These are phyloP conservation scores for Coracias cyanogaster DNA, from an alignment of 2,797 vertebrate species.

Conservation along the genomic window DNA sequence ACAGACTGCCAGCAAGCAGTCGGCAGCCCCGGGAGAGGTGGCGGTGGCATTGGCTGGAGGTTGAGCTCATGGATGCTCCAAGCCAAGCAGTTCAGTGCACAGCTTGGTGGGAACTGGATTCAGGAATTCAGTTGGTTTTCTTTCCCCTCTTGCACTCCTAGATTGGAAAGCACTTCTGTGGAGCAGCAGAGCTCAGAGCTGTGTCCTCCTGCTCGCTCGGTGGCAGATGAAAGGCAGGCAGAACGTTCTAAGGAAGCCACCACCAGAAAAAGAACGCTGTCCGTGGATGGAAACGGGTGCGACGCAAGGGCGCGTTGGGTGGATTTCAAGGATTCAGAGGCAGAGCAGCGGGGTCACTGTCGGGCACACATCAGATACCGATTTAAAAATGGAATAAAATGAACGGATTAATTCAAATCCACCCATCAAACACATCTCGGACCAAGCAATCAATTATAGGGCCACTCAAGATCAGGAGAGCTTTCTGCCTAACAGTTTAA, in stretches of 20 bases:
- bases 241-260: neutral
- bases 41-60: accelerated
- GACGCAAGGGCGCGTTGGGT: neutral
- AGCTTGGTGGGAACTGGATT: neutral
- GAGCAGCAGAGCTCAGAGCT: neutral
- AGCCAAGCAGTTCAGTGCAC: neutral
- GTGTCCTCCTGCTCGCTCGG: neutral
- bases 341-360: neutral
- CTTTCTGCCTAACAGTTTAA: neutral
- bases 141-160: neutral
- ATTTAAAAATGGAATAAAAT: neutral
- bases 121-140: neutral
- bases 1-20: neutral
- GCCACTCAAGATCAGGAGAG: neutral
- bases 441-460: neutral
- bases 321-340: neutral
- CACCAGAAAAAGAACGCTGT: neutral
- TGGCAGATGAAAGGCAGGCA: neutral
- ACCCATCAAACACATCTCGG: neutral
- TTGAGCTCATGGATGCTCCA: neutral
- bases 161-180: neutral
- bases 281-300: neutral
- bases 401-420: slow-evolving; percentile 24
- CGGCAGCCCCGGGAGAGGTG: neutral
- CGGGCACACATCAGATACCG: neutral